Percentiles rank a stretch among this genome's conserved stretches.
Conservation (phyloP, 2,888 invertebrate species). For the Stenichneumon culpator region DNA sequence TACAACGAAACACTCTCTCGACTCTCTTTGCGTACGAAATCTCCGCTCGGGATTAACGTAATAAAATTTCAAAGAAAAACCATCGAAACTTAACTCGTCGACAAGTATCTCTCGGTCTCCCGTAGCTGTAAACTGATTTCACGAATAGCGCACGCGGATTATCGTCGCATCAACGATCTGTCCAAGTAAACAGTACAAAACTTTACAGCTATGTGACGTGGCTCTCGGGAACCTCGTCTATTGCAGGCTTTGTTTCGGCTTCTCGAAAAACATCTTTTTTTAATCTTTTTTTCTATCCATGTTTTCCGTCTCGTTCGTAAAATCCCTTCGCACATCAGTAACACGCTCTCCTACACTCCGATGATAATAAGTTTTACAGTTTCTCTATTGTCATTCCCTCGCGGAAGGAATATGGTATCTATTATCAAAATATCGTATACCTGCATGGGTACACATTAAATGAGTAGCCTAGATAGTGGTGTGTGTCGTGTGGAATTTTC, state of each 20-base stretch:
- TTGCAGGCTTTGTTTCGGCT: conserved; percentile 35
- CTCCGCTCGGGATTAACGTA: conserved; percentile 30
- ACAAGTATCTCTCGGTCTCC: conserved; percentile 4
- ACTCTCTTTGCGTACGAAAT: conserved; percentile 19
- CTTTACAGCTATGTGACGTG: conserved; percentile 58
- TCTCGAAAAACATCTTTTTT: conserved; percentile 14
- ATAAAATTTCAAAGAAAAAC: conserved; percentile 40
- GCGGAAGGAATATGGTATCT: conserved; percentile 59
- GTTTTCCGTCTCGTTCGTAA: background rate
- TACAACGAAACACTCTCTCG: conserved; percentile 30
- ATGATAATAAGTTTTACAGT: conserved; percentile 51
- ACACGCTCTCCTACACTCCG: conserved; percentile 23
- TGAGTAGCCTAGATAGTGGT: conserved; percentile 54
- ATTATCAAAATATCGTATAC: conserved; percentile 66
- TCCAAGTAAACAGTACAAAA: conserved; percentile 63
- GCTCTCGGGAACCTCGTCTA: conserved; percentile 37
- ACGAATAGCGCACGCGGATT: conserved; percentile 9
- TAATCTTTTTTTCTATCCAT: background rate
- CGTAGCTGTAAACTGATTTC: conserved; percentile 21
- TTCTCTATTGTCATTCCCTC: conserved; percentile 63
- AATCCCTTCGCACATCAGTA: background rate
- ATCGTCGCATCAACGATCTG: conserved; percentile 32
- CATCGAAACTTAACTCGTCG: conserved; percentile 16
- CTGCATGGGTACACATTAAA: conserved; percentile 49
- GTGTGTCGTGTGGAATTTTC: conserved; percentile 11